phyloP scores from a whole-genome alignment of 2,113 vertebrate genomes.

The Cyprinodon brontotheroides region DNA sequence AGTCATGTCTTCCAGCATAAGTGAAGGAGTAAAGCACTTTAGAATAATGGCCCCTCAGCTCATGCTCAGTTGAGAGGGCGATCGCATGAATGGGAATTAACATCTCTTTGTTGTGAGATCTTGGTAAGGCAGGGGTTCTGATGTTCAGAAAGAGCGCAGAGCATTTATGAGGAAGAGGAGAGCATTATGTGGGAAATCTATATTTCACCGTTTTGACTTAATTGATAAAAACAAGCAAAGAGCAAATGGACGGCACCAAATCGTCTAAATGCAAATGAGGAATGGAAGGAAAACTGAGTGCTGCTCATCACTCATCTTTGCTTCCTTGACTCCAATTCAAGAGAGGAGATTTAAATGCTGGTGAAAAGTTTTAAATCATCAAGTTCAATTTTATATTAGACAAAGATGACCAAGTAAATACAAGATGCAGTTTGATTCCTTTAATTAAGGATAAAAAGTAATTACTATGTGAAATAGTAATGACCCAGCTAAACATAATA shows the following conservation, averaged over 20 bases:
- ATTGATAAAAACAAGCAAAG: conserved; percentile 21
- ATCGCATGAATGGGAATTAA: conserved; percentile 47
- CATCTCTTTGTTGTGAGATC: conserved; percentile 42
- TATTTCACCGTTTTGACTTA: conserved; percentile 28
- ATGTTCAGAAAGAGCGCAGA: conserved; percentile 2
- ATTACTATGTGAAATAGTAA: too few relatives aligned
- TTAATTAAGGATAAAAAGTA: too few relatives aligned
- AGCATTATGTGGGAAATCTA: conserved; percentile 19
- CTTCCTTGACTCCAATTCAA: not conserved
- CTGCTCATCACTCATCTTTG: not conserved
- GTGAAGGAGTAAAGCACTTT: conserved; percentile 7
- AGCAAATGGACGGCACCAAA: conserved; percentile 5
- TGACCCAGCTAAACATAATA: too few relatives aligned
- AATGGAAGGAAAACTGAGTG: conserved; percentile 8
- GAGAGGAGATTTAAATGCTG: too few relatives aligned
- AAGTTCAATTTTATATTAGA: too few relatives aligned
- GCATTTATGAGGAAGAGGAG: conserved; percentile 42
- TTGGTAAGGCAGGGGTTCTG: conserved; percentile 31
- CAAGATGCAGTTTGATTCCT: too few relatives aligned
- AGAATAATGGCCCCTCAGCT: conserved; percentile 19
- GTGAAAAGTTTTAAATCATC: too few relatives aligned
- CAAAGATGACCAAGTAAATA: too few relatives aligned
- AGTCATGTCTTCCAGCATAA: conserved; percentile 8
- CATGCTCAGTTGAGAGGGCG: conserved; percentile 17
- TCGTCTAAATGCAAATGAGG: conserved; percentile 4